These are phyloP conservation scores for Chaetoderma sp. DNA, from an alignment of 2,888 invertebrate genomes.

Conservation along the genomic window DNA sequence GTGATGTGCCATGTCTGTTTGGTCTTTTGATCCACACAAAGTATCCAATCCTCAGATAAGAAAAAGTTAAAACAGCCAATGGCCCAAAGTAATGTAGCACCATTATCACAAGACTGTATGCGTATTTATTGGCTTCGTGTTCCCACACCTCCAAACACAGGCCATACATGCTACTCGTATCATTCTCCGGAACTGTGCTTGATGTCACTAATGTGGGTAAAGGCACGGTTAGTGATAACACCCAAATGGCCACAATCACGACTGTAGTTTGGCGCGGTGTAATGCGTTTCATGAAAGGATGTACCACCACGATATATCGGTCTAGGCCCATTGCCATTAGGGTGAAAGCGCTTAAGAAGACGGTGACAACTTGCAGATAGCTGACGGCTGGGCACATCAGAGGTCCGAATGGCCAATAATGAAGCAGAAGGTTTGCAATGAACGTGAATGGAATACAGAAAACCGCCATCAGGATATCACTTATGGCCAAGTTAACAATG, in stretches of 20 bases:
- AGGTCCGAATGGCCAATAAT: constrained; percentile 88
- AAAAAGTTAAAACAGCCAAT: constrained; percentile 82
- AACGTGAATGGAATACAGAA: constrained; percentile 72
- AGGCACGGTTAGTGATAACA: constrained; percentile 82
- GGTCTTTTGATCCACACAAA: constrained; percentile 90
- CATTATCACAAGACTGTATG: constrained; percentile 83
- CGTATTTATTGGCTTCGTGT: constrained; percentile 52
- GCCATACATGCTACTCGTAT: constrained; percentile 21
- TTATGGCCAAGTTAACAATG: constrained; percentile 45
- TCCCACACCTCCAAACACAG: constrained; percentile 44
- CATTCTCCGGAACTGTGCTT: constrained; percentile 69
- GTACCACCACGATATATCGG: constrained; percentile 89
- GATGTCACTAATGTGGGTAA: constrained; percentile 81
- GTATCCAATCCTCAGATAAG: constrained; percentile 86
- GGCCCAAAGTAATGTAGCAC: constrained; percentile 87
- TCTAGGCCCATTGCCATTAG: constrained; percentile 90
- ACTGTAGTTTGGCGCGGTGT: constrained; percentile 79
- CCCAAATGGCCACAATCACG: constrained; percentile 80
- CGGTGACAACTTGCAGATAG: constrained; percentile 76
- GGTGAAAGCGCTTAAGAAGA: constrained; percentile 85
- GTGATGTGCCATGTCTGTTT: no score
- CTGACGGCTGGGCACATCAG: constrained; percentile 85
- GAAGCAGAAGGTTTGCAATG: constrained; percentile 80
- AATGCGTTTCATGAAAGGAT: constrained; percentile 84
- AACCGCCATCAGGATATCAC: constrained; percentile 60